Evolutionary conservation across 1,140 invertebrate species (phyloP), one percentile per base, ranked within the genome.

Genomic region (Cherax destructor): DNA sequence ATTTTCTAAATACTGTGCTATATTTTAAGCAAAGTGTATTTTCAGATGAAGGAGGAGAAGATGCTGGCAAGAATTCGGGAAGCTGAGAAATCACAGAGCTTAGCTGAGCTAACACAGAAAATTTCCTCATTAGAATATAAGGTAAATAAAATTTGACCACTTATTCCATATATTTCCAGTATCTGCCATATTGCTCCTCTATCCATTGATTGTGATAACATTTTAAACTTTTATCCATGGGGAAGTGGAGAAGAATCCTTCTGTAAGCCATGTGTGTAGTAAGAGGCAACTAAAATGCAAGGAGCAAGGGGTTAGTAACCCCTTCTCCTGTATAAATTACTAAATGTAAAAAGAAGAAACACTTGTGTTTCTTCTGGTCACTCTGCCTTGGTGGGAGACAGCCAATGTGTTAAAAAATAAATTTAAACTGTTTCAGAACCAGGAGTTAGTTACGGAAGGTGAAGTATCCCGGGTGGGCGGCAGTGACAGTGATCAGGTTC

Each of bases 31-130:
- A 21, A 69, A n/a, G 5, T n/a, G 21, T 21, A 79, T 52, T 92
- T 94, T 79, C 94, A 96, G 96, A 97, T 98, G 95, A 98, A 99
- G 94, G 98, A 99, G 94, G 98, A 99, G 88, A 95, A 97, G 30
- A 98, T 99, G 97, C 98, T 98, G 96, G 97, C 98, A 0, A 96
- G 97, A 93, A 99, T 99, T 86, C 96, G 97, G 93, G 98, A 99
- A 94, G 98, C 98, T 49, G 99, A 99, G 94, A 97, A 98, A 94
- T 97, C 98, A 78, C 98, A 99, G 94, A 96, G 96, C 81, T 97
- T 99, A 77, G 98, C 98, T n/a, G 98, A 99, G 95, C 95, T 99
- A 21, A 97, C 97, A 92, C 98, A 99, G 93, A 98, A 98, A 95
- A 98, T 99, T 90, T 99, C 98, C 11, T 96, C 97, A 93, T 96